phyloP scores from a whole-genome alignment of 2,888 invertebrate species.

The Apodemia zela region DNA sequence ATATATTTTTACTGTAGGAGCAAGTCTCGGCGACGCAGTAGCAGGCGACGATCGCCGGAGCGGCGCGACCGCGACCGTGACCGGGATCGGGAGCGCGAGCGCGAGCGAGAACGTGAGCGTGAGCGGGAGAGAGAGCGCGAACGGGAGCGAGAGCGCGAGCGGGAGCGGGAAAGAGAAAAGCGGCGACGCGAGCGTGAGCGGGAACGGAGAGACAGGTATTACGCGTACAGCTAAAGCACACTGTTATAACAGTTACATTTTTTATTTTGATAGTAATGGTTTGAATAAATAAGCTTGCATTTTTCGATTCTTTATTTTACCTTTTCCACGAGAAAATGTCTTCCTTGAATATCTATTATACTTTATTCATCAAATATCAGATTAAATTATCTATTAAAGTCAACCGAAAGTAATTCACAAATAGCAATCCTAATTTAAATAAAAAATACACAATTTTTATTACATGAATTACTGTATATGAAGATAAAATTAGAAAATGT shows the following conservation, averaged over 20 bases:
- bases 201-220: constrained; percentile 62
- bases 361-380: no score
- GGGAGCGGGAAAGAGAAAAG: constrained; percentile 44
- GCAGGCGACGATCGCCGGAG: constrained; percentile 67
- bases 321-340: no score
- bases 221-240: no score
- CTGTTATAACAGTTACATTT: no score
- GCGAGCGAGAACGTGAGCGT: constrained; percentile 46
- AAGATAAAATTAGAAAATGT: background rate
- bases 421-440: no score
- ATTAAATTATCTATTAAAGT: no score
- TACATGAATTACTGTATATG: no score
- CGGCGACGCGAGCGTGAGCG: constrained; percentile 57
- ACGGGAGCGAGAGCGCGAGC: constrained; percentile 35
- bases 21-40: constrained; percentile 67
- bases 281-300: background rate
- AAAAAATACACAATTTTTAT: no score
- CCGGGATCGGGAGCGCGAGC: constrained; percentile 51
- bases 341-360: no score
- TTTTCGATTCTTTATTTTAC: background rate
- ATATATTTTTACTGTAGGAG: constrained; percentile 46
- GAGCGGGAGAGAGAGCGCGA: constrained; percentile 41
- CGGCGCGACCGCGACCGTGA: constrained; percentile 68
- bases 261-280: no score
- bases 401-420: no score